Conservation (phyloP, 2,113 vertebrate genomes). For the Nannospalax galili region DNA sequence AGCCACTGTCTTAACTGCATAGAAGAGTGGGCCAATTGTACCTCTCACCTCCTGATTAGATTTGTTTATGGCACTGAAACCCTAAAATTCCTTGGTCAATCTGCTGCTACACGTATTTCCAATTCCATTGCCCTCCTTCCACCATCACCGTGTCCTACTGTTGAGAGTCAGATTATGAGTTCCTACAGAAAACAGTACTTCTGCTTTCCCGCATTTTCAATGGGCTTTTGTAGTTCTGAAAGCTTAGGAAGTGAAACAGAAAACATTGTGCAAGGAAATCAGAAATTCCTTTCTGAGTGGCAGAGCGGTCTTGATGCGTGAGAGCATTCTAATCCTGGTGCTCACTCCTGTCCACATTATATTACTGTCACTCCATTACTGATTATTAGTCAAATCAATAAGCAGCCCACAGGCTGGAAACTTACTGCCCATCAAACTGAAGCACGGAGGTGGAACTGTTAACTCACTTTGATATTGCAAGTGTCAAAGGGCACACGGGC, state of each 20-base stretch:
- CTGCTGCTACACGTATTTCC: not conserved
- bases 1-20: not conserved
- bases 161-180: not conserved
- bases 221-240: conserved; percentile 38
- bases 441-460: not conserved
- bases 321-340: conserved; percentile 30
- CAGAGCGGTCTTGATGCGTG: not conserved
- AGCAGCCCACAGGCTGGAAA: conserved; percentile 23
- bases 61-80: not conserved
- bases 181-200: not conserved
- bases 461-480: conserved; percentile 3
- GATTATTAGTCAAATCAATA: conserved; percentile 76
- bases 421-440: conserved; percentile 46
- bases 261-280: conserved; percentile 51
- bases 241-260: conserved; percentile 37
- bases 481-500: not conserved
- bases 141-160: not conserved
- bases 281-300: not conserved
- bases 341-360: conserved; percentile 32
- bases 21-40: not conserved
- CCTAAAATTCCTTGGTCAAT: not conserved
- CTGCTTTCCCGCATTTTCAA: conserved; percentile 55
- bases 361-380: conserved; percentile 73
- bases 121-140: not conserved
- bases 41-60: not conserved